Evolutionary conservation across 2,113 vertebrate species (phyloP).

Genomic region (Gobiocypris rarus): DNA sequence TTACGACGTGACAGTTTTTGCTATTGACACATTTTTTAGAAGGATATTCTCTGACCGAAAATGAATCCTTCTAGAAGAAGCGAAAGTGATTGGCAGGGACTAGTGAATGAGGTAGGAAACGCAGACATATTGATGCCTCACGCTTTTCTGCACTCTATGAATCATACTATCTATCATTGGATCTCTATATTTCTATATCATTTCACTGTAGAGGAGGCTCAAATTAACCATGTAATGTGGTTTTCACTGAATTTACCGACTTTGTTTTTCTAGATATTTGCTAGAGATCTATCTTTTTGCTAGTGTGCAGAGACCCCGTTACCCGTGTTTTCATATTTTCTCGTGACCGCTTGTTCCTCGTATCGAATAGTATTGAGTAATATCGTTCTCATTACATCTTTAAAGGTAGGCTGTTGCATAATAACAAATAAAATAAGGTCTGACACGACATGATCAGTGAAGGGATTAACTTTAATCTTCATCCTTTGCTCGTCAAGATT

Average conservation of each 20-base stretch:
- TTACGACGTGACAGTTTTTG: not conserved
- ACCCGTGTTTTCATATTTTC: not conserved
- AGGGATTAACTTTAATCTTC: slow-evolving; percentile 21
- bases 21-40: not conserved
- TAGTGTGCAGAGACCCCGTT: not conserved
- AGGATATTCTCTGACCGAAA: not conserved
- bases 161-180: not conserved
- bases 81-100: slow-evolving; percentile 92
- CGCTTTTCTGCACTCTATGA: slow-evolving; percentile 1
- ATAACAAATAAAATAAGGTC: not conserved
- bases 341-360: not conserved
- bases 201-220: not conserved
- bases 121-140: not conserved
- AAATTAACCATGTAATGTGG: no score
- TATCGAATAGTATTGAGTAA: not conserved
- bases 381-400: not conserved
- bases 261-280: no score
- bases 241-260: not conserved
- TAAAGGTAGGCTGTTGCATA: not conserved
- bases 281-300: no score
- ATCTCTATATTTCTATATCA: no score
- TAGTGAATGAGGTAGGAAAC: slow-evolving; percentile 88
- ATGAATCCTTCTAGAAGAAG: slow-evolving; percentile 82
- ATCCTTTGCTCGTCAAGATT: not conserved
- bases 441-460: not conserved